These are phyloP conservation scores for Dryas iulia DNA, from an alignment of 1,140 invertebrate species.

Conservation along the genomic window DNA sequence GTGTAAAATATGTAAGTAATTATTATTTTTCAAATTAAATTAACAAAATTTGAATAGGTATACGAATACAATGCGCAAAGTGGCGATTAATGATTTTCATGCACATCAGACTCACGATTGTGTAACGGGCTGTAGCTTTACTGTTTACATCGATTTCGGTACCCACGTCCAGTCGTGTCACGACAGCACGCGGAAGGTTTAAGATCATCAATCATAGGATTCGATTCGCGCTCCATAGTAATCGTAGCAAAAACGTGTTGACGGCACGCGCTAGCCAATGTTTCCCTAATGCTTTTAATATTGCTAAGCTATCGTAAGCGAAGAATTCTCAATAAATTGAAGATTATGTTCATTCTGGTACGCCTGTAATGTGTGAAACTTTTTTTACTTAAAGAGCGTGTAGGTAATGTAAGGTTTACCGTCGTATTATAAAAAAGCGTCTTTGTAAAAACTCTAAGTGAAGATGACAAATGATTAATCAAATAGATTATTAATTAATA, in stretches of 20 bases:
- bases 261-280: constrained; percentile 36
- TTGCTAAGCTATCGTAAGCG: constrained; percentile 11
- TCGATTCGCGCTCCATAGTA: constrained; percentile 49
- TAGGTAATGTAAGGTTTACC: no score
- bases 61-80: background rate
- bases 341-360: constrained; percentile 17
- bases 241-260: constrained; percentile 49
- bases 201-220: constrained; percentile 52
- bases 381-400: background rate
- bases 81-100: constrained; percentile 29
- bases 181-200: constrained; percentile 53
- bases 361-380: background rate
- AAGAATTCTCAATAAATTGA: constrained; percentile 28
- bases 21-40: background rate
- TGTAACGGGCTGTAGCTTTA: constrained; percentile 55
- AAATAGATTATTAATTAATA: no score
- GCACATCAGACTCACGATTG: constrained; percentile 42
- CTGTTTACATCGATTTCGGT: constrained; percentile 51
- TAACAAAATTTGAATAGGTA: background rate
- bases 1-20: no score
- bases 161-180: constrained; percentile 38
- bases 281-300: constrained; percentile 41
- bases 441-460: no score
- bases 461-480: no score
- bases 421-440: no score